Evolutionary conservation across 2,888 invertebrate species (phyloP), one percentile per base, ranked within the genome.

Genomic region (Drosophila meridionalis): DNA sequence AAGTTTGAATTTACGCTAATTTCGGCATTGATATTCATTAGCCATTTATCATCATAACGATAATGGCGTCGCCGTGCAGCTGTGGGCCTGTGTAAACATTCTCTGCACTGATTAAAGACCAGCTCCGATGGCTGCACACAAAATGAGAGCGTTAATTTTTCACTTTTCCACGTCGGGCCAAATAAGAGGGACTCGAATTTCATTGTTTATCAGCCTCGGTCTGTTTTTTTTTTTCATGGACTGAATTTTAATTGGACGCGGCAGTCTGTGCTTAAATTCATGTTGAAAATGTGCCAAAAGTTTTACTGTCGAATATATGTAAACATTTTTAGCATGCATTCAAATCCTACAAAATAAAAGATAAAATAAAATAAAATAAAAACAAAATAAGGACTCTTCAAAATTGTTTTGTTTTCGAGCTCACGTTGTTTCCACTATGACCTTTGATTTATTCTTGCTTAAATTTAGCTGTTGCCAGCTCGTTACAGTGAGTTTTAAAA

Each of bases 21-120:
- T 74, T 82, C 67, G 56, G 36, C 64, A 82, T 74, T 78, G 84
- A 80, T 64, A 83, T 83, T 88, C 80, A 82, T 72, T 75, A 53
- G 60, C 45, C 58, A 55, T 56, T 69, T 57, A 47, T 67, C 66
- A 57, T 73, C 8, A 63, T 68, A 30, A 59, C 48, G 34, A 50
- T 62, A 6, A 20, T 36, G 5, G 48, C 53, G 9, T 28, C 52
- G 48, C n/a, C 38, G 20, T 3, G 20, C 36, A 52, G 59, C 58
- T 58, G 77, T 38, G 48, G 45, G 65, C 52, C 76, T 67, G 63
- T 78, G 78, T 65, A 78, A 78, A 80, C 81, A 78, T 71, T 77
- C 50, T 80, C 14, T 5, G 42, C 78, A 28, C 68, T 78, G 78
- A 78, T 78, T 81, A 81, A 80, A 68, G 78, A 53, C 50, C 80